phyloP scores from a whole-genome alignment of 2,113 vertebrate species.

The Carassius gibelio region DNA sequence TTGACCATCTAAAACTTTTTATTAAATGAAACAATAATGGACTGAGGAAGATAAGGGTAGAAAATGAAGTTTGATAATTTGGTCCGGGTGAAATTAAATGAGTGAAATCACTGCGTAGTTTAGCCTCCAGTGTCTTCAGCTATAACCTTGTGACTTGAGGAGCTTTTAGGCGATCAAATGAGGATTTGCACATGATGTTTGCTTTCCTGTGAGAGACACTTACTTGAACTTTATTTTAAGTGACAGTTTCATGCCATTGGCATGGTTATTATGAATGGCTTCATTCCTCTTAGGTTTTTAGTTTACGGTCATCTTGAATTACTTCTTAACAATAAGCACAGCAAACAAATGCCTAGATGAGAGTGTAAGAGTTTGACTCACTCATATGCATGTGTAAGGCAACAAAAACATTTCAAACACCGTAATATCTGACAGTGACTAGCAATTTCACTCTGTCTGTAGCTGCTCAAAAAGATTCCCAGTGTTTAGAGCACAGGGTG shows the following conservation, averaged over 20 bases:
- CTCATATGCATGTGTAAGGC: not conserved
- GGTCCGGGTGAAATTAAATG: not conserved
- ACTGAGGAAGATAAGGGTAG: not conserved
- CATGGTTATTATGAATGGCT: slow-evolving; percentile 20
- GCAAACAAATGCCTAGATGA: not conserved
- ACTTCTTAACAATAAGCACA: not conserved
- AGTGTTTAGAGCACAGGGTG: not conserved
- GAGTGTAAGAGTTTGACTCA: not conserved
- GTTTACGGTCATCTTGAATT: slow-evolving; percentile 13
- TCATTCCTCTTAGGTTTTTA: slow-evolving; percentile 7
- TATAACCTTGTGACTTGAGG: not conserved
- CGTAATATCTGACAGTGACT: not conserved
- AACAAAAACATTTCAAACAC: not conserved
- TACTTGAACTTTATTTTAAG: slow-evolving; percentile 4
- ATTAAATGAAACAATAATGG: not conserved
- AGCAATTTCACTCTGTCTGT: not conserved
- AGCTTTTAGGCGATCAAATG: not conserved
- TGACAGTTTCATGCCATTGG: slow-evolving; percentile 6
- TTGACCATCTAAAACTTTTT: not conserved
- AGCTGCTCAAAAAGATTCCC: not conserved
- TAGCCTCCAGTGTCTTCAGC: not conserved
- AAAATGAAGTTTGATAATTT: slow-evolving; percentile 10
- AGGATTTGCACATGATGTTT: slow-evolving; percentile 30
- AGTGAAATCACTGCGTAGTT: not conserved
- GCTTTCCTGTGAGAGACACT: slow-evolving; percentile 30